phyloP scores from a whole-genome alignment of 2,113 vertebrate species.

The Psophia crepitans region DNA sequence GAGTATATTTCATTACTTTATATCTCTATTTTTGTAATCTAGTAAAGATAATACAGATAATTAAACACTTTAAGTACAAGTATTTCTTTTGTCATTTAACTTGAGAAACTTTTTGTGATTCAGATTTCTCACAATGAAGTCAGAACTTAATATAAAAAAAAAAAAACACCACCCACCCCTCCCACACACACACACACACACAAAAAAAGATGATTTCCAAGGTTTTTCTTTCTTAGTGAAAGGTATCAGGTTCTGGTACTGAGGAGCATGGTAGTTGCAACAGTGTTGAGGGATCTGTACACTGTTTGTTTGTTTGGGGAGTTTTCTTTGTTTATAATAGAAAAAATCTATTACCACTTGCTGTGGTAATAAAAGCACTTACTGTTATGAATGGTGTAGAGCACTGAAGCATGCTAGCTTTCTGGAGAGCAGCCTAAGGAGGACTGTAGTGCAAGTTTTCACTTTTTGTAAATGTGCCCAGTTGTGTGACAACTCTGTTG shows the following conservation, averaged over 20 bases:
- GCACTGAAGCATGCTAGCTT: not conserved
- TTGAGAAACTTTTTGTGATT: not conserved
- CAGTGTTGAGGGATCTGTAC: not conserved
- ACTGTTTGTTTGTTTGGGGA: not conserved
- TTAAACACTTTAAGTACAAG: not conserved
- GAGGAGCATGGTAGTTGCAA: fast-evolving
- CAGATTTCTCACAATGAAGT: not conserved
- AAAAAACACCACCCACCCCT: too few species aligned
- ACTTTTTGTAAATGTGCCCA: not conserved
- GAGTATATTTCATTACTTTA: not conserved
- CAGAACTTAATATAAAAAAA: not conserved
- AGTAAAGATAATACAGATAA: not conserved
- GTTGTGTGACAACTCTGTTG: fast-evolving
- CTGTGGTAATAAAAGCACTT: not conserved
- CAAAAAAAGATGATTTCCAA: not conserved
- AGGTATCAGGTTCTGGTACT: not conserved
- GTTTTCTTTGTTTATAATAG: not conserved
- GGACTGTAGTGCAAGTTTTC: not conserved
- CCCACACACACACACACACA: too few species aligned
- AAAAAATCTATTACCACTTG: not conserved
- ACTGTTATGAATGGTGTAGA: fast-evolving
- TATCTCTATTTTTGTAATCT: not conserved
- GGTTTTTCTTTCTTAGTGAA: not conserved
- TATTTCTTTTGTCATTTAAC: not conserved
- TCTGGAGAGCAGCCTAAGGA: not conserved